Percentiles rank a stretch among this genome's conserved stretches.
Conservation (phyloP, 2,888 invertebrate genomes). For the Chymomyza procnemis region DNA sequence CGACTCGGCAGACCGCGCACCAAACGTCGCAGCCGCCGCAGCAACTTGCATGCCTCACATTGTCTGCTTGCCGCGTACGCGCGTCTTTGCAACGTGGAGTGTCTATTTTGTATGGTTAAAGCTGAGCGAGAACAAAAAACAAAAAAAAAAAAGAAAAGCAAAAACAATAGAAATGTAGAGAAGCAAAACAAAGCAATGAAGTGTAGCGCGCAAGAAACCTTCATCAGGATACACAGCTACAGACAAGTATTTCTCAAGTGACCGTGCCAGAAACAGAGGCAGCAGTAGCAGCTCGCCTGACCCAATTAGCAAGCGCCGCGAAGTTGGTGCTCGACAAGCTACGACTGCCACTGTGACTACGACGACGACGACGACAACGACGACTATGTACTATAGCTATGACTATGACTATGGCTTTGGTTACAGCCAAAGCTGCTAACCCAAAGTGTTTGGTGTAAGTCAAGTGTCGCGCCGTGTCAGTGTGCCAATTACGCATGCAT, state of each 20-base stretch:
- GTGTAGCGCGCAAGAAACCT: slow-evolving; percentile 48
- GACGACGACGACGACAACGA: too few relatives aligned
- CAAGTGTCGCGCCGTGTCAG: slow-evolving; percentile 53
- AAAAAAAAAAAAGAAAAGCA: neutral
- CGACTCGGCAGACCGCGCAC: slow-evolving; percentile 30
- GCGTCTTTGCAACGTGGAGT: neutral
- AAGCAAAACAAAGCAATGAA: slow-evolving; percentile 45
- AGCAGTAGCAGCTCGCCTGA: slow-evolving; percentile 45
- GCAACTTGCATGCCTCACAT: neutral
- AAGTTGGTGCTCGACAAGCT: slow-evolving; percentile 21
- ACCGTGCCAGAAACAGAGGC: slow-evolving; percentile 9
- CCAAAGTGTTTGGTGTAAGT: slow-evolving; percentile 49
- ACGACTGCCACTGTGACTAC: slow-evolving; percentile 18
- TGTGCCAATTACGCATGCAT: slow-evolving; percentile 69
- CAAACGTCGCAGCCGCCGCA: too few relatives aligned
- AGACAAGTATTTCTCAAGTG: slow-evolving; percentile 56
- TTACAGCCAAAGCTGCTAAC: slow-evolving; percentile 18
- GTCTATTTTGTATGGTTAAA: neutral
- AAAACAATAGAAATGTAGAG: neutral
- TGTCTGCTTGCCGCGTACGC: neutral
- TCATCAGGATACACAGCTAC: slow-evolving; percentile 48
- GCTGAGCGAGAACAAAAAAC: neutral
- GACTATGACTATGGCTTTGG: slow-evolving; percentile 1
- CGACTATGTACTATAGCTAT: too few relatives aligned
- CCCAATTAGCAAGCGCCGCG: slow-evolving; percentile 58